Evolutionary conservation across 2,797 vertebrate genomes (phyloP).

Genomic region (Cyprinella venusta): DNA sequence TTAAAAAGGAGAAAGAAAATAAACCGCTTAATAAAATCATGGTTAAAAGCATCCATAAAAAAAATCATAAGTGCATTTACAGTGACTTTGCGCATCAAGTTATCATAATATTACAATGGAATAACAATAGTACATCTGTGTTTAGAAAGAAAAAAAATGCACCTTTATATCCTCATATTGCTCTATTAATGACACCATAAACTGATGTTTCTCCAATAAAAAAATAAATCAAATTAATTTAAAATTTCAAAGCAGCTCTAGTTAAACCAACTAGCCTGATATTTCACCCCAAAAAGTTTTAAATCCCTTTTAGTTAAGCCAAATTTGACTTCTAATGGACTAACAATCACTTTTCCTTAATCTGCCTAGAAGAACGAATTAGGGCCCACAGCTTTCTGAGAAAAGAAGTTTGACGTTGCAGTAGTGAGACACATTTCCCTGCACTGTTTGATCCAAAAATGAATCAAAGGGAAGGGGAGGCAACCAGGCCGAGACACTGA

Average conservation of each 20-base stretch:
- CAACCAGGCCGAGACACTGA: slow-evolving; percentile 10
- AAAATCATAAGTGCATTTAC: not conserved
- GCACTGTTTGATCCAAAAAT: not conserved
- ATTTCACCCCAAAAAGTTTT: not conserved
- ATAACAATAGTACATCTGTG: not conserved
- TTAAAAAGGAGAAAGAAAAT: slow-evolving; percentile 1
- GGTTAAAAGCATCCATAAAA: not conserved
- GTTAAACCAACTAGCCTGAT: not conserved
- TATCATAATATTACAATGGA: not conserved
- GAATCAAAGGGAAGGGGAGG: slow-evolving; percentile 17
- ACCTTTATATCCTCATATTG: not conserved
- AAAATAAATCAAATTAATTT: not conserved
- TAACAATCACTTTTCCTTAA: not conserved
- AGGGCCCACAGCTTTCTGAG: slow-evolving; percentile 4
- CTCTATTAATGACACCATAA: not conserved
- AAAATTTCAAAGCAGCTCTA: not conserved
- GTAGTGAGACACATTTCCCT: not conserved
- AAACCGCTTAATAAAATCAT: not conserved
- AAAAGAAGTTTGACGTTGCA: slow-evolving; percentile 13
- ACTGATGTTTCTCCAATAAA: not conserved
- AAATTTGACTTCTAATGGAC: not conserved
- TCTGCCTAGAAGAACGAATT: not conserved
- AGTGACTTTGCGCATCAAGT: not conserved
- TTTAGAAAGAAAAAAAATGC: not conserved
- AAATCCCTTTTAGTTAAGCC: slow-evolving; percentile 20